Conservation (phyloP, 1,140 invertebrate species). For the Drosophila jambulina region DNA sequence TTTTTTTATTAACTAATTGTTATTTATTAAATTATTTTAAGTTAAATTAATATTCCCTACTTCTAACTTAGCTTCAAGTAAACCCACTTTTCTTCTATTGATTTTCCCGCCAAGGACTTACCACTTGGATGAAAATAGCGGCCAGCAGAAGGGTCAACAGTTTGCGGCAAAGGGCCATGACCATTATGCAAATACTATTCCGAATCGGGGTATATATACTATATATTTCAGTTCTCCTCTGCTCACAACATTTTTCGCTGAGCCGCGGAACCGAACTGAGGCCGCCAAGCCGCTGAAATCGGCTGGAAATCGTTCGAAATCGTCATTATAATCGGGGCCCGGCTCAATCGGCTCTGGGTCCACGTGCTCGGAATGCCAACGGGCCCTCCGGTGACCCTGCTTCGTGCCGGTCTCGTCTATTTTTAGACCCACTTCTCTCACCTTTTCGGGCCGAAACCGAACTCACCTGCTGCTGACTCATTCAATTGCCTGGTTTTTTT, state of each 20-base stretch:
- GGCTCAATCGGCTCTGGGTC: conserved; percentile 17
- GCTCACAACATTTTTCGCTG: conserved; percentile 74
- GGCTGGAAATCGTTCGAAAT: conserved; percentile 8
- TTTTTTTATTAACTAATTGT: no score
- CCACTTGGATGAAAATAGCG: conserved; percentile 5
- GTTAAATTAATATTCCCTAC: neutral
- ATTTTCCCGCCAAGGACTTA: conserved; percentile 12
- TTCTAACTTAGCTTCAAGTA: no score
- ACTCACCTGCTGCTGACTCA: conserved; percentile 56
- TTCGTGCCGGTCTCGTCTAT: conserved; percentile 39
- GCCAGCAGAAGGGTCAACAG: conserved; percentile 27
- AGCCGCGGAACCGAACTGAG: conserved; percentile 59
- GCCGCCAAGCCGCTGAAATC: conserved; percentile 14
- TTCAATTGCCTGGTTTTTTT: conserved; percentile 19
- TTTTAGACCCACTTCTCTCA: conserved; percentile 46
- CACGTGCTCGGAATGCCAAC: conserved; percentile 68
- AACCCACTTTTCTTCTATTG: neutral
- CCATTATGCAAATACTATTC: conserved; percentile 6
- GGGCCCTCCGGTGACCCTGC: conserved; percentile 46
- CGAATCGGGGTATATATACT: conserved; percentile 5
- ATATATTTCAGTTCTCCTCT: neutral
- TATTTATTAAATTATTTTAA: neutral
- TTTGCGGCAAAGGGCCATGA: conserved; percentile 17
- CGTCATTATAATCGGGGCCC: conserved; percentile 27
- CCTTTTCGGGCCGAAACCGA: conserved; percentile 6